Percentiles rank a stretch among this genome's conserved stretches.
phyloP scores from a whole-genome alignment of 2,113 vertebrate genomes.

The Myiagra hebetior region DNA sequence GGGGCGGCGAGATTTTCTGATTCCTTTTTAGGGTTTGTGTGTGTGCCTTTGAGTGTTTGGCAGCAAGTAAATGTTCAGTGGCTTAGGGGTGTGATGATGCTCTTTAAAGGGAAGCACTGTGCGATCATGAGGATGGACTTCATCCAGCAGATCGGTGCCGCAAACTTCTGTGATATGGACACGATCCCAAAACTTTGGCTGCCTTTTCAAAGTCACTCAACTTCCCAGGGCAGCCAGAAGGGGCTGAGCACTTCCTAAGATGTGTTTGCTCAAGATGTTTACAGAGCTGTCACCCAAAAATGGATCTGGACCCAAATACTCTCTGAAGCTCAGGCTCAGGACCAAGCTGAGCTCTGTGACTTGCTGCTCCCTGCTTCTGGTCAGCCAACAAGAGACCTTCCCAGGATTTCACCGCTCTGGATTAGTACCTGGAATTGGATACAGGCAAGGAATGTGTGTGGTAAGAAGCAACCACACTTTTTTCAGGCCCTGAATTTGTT shows the following conservation, averaged over 20 bases:
- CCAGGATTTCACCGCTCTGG: not conserved
- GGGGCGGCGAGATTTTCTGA: not conserved
- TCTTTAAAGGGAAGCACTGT: not conserved
- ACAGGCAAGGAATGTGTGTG: not conserved
- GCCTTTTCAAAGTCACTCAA: not conserved
- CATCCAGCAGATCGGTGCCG: not conserved
- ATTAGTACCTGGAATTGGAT: not conserved
- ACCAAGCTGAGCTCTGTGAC: not conserved
- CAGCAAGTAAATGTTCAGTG: not conserved
- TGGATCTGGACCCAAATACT: not conserved
- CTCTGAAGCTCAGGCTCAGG: not conserved
- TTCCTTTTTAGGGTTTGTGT: conserved; percentile 9
- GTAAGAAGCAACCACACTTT: not conserved
- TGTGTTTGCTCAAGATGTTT: not conserved
- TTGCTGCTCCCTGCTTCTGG: not conserved
- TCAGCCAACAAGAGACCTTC: rapidly evolving
- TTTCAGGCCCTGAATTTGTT: not conserved
- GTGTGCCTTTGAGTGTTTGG: not conserved
- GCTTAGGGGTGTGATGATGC: not conserved
- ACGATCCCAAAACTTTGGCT: not conserved
- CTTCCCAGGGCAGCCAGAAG: not conserved
- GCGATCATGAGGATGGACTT: not conserved
- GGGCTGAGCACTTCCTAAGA: not conserved
- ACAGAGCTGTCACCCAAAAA: not conserved
- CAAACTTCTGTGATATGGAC: not conserved